A percentile compares a stretch with the other conserved stretches of the same genome.
Conservation (phyloP, 2,888 invertebrate genomes). For the Volucella inanis region DNA sequence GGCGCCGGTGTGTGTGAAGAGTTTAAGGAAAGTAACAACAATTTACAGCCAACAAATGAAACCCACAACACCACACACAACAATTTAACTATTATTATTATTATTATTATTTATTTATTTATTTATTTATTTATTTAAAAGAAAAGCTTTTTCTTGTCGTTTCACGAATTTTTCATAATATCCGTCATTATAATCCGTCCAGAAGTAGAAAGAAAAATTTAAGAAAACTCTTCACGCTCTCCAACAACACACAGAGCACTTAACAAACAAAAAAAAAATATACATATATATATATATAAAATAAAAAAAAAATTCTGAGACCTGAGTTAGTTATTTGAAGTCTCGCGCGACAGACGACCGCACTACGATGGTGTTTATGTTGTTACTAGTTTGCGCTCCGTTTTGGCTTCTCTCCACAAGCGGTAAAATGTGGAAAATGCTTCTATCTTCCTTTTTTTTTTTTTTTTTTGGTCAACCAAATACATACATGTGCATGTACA, state of each 20-base stretch:
- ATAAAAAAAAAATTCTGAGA: slow-evolving; percentile 26
- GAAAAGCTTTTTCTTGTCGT: slow-evolving; percentile 39
- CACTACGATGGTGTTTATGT: slow-evolving; percentile 80
- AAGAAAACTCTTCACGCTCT: slow-evolving; percentile 39
- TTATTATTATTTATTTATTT: no score
- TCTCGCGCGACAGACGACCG: slow-evolving; percentile 76
- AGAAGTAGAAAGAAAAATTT: slow-evolving; percentile 22
- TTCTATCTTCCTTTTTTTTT: slow-evolving; percentile 25
- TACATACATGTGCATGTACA: slow-evolving; percentile 6
- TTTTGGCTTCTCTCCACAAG: slow-evolving; percentile 49
- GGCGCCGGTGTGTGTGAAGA: slow-evolving; percentile 29
- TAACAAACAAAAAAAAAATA: slow-evolving; percentile 34
- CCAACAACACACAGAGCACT: not conserved
- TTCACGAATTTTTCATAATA: slow-evolving; percentile 10
- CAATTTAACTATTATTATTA: not conserved
- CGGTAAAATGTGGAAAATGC: slow-evolving; percentile 56
- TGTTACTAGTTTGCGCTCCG: slow-evolving; percentile 76
- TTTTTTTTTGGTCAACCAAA: not conserved
- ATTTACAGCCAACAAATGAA: no score
- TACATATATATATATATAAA: not conserved
- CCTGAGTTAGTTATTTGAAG: slow-evolving; percentile 10
- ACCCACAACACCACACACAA: slow-evolving; percentile 16
- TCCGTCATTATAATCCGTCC: slow-evolving; percentile 4
- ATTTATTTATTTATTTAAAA: no score
- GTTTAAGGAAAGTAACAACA: slow-evolving; percentile 9